Percentiles rank a stretch among this genome's conserved stretches.
phyloP scores from a whole-genome alignment of 2,888 invertebrate genomes.

The Margaritifera margaritifera region DNA sequence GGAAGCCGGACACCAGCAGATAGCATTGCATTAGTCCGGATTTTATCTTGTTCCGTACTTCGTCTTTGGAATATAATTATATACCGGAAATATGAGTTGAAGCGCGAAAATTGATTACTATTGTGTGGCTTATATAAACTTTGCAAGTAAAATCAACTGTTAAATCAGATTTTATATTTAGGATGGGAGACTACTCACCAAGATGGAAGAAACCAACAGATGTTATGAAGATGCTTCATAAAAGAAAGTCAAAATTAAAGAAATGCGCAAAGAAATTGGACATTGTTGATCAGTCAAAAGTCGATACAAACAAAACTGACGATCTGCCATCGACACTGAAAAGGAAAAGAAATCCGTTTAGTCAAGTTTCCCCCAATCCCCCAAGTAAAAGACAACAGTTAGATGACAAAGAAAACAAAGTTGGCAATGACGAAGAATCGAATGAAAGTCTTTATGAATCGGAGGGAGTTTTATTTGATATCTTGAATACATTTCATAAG shows the following conservation, averaged over 20 bases:
- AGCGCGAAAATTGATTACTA: conserved; percentile 15
- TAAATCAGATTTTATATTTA: not conserved
- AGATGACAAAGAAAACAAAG: not conserved
- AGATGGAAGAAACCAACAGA: conserved; percentile 77
- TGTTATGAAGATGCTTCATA: conserved; percentile 83
- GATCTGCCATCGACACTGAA: no score
- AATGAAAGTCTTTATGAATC: no score
- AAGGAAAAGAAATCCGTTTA: not conserved
- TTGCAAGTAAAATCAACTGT: not conserved
- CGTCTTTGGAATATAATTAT: no score
- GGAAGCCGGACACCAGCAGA: no score
- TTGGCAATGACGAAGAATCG: no score
- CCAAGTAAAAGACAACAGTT: no score
- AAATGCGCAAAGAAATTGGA: conserved; percentile 15
- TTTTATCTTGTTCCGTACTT: no score
- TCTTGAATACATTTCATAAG: no score
- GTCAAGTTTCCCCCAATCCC: not conserved
- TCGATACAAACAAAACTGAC: no score
- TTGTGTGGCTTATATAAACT: not conserved
- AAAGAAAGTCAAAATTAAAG: conserved; percentile 77
- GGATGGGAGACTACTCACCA: conserved; percentile 38
- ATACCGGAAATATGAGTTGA: conserved; percentile 1
- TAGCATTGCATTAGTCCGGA: no score
- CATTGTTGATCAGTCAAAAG: no score
- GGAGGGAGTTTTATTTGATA: no score